These are phyloP conservation scores for Anthrax anthrax DNA, from an alignment of 2,888 invertebrate genomes.

Conservation along the genomic window DNA sequence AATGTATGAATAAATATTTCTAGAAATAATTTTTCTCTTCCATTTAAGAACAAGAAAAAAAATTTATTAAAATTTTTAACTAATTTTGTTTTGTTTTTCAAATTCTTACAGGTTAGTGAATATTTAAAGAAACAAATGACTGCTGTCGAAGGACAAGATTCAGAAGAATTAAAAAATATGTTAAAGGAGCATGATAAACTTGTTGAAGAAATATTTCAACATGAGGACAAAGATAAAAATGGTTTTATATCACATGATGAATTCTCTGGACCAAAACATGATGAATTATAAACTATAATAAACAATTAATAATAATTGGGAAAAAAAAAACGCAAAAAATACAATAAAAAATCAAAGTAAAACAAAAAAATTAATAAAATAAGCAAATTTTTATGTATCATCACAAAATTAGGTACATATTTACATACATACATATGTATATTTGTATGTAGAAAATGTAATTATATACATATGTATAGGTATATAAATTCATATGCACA, in stretches of 20 bases:
- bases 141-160: slow-evolving; percentile 59
- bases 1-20: no score
- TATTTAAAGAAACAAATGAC: slow-evolving; percentile 87
- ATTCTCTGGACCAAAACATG: slow-evolving; percentile 94
- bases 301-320: no score
- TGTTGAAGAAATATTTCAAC: slow-evolving; percentile 92
- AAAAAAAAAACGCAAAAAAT: background rate
- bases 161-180: slow-evolving; percentile 69
- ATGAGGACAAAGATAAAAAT: slow-evolving; percentile 93
- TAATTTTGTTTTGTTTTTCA: no score
- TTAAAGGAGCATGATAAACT: slow-evolving; percentile 81
- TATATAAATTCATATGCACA: no score
- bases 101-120: slow-evolving; percentile 66
- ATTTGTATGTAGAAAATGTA: no score
- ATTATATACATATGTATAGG: no score
- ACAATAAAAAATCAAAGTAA: background rate
- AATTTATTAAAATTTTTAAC: no score
- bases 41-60: no score
- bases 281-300: slow-evolving; percentile 58
- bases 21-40: no score
- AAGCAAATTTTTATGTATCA: no score
- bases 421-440: no score
- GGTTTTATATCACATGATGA: slow-evolving; percentile 92
- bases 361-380: background rate
- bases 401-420: no score